Conservation (phyloP, 1,140 invertebrate species). For the Acromyrmex charruanus region DNA sequence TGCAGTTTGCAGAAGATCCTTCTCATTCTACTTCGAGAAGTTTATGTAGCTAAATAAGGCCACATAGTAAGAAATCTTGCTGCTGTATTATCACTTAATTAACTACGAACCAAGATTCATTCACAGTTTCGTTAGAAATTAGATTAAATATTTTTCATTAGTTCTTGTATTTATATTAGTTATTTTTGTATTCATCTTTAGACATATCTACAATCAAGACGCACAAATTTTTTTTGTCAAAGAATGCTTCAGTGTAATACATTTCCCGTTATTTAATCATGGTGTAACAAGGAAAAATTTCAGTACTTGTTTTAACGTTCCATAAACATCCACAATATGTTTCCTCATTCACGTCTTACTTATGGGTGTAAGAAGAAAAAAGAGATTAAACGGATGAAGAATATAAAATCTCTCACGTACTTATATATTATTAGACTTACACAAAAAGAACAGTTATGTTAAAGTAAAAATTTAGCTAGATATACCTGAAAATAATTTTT, state of each 20-base stretch:
- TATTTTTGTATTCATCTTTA: constrained; percentile 1
- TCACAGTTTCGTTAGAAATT: constrained; percentile 63
- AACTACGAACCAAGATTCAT: background rate
- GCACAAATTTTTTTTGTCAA: constrained; percentile 5
- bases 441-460: too few species aligned
- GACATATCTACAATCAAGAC: constrained; percentile 1
- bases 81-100: constrained; percentile 55
- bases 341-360: background rate
- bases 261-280: background rate
- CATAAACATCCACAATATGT: background rate
- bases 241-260: background rate
- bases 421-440: background rate
- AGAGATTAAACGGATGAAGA: background rate
- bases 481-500: too few species aligned
- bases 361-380: background rate
- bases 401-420: background rate
- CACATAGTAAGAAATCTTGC: background rate
- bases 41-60: background rate
- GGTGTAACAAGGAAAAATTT: background rate
- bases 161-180: too few species aligned
- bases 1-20: background rate
- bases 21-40: background rate
- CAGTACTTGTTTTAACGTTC: background rate
- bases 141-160: background rate
- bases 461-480: too few species aligned